phyloP scores from a whole-genome alignment of 1,140 invertebrate species.

The Monochamus saltuarius region DNA sequence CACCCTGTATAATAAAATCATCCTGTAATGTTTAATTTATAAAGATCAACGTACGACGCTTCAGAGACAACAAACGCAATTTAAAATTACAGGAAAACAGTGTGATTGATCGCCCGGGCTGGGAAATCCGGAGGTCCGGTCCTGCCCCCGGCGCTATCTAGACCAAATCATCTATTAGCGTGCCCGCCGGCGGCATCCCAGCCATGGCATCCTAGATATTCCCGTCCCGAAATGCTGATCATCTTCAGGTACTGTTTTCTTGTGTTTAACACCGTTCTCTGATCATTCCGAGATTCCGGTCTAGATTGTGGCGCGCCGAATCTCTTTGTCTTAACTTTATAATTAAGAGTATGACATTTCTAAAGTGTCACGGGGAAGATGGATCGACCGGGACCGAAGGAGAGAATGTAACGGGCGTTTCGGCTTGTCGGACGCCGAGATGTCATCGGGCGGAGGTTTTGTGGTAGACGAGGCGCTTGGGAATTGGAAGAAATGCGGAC shows the following conservation, averaged over 20 bases:
- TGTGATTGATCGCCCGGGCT: no score
- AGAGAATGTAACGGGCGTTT: no score
- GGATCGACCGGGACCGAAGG: neutral
- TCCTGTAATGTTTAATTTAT: no score
- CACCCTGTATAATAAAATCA: no score
- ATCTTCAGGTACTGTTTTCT: constrained; percentile 21
- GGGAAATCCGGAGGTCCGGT: neutral
- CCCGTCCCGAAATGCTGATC: constrained; percentile 19
- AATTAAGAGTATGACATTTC: constrained; percentile 26
- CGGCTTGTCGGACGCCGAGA: no score
- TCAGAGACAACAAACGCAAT: no score
- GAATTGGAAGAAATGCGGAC: constrained; percentile 1
- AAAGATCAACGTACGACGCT: no score
- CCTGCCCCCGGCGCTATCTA: constrained; percentile 15
- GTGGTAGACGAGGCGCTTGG: neutral
- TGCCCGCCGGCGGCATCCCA: constrained; percentile 13
- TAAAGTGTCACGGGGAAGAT: constrained; percentile 18
- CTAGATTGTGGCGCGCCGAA: constrained; percentile 8
- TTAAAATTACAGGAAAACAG: no score
- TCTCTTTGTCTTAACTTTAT: constrained; percentile 19
- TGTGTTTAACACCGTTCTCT: constrained; percentile 22
- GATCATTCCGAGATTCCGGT: constrained; percentile 21
- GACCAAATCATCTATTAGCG: constrained; percentile 17
- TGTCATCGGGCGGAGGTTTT: no score
- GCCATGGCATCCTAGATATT: constrained; percentile 20